Evolutionary conservation across 2,113 vertebrate species (phyloP).

Genomic region (Myrmecophaga tridactyla): DNA sequence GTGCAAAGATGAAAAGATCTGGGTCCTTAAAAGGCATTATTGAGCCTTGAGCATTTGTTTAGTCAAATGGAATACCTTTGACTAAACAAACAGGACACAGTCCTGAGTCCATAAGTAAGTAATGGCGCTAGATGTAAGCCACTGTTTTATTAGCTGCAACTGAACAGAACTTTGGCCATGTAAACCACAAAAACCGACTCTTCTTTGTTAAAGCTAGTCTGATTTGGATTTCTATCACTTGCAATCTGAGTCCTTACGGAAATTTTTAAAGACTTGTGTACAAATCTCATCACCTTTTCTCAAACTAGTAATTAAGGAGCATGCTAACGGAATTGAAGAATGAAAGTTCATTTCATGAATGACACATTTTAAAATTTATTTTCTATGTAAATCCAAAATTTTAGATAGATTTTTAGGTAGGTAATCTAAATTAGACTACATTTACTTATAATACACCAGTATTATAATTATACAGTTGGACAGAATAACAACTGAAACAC

Average conservation of each 20-base stretch:
- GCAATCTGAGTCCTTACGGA: background rate
- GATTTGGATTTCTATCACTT: background rate
- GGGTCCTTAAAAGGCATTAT: background rate
- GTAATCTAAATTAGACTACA: background rate
- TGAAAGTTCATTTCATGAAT: constrained; percentile 50
- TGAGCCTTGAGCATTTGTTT: no score
- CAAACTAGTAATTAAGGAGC: background rate
- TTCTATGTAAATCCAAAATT: background rate
- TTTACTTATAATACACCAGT: constrained; percentile 11
- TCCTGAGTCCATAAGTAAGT: accelerated
- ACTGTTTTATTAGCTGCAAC: background rate
- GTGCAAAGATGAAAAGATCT: background rate
- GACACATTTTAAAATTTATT: constrained; percentile 36
- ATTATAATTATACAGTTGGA: background rate
- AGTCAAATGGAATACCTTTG: background rate
- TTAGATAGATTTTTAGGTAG: background rate
- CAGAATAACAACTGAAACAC: background rate
- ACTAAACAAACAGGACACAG: background rate
- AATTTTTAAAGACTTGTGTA: background rate
- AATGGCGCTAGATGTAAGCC: background rate
- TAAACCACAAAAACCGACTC: background rate
- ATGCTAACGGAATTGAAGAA: background rate
- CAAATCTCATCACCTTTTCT: background rate
- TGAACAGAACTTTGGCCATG: background rate
- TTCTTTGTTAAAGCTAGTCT: background rate